These are phyloP conservation scores for Hemiprocne comata DNA, from an alignment of 2,113 vertebrate genomes.

Conservation along the genomic window DNA sequence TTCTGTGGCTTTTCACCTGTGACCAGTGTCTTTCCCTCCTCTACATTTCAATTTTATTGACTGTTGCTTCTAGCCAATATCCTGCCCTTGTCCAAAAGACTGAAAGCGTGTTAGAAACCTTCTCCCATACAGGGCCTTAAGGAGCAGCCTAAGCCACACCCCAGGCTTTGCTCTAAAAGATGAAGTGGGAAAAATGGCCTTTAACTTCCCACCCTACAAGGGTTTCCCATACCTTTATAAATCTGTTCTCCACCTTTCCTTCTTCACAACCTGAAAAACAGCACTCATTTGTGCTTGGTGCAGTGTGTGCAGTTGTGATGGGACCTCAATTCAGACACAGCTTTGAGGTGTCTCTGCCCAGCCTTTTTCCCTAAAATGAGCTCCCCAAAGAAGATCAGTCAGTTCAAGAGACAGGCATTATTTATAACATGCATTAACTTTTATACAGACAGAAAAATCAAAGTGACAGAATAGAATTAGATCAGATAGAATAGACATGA, in stretches of 20 bases:
- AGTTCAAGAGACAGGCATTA: constrained; percentile 3
- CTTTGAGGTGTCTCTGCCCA: constrained; percentile 10
- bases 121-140: neutral
- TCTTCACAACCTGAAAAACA: neutral
- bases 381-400: constrained; percentile 44
- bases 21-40: neutral
- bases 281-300: rapidly evolving
- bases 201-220: neutral
- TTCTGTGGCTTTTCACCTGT: neutral
- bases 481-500: constrained; percentile 61
- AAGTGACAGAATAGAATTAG: constrained; percentile 65
- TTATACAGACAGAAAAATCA: constrained; percentile 46
- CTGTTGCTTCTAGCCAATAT: neutral
- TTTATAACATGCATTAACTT: constrained; percentile 57
- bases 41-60: neutral
- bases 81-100: neutral
- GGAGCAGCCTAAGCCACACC: neutral
- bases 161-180: neutral
- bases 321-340: constrained; percentile 19
- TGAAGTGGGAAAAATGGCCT: neutral
- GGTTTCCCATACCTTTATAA: neutral
- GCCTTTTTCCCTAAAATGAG: neutral
- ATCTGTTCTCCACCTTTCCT: neutral
- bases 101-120: neutral
- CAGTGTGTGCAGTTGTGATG: neutral